These are phyloP conservation scores for Yponomeuta plumbellus DNA, from an alignment of 2,888 invertebrate species.

Conservation along the genomic window DNA sequence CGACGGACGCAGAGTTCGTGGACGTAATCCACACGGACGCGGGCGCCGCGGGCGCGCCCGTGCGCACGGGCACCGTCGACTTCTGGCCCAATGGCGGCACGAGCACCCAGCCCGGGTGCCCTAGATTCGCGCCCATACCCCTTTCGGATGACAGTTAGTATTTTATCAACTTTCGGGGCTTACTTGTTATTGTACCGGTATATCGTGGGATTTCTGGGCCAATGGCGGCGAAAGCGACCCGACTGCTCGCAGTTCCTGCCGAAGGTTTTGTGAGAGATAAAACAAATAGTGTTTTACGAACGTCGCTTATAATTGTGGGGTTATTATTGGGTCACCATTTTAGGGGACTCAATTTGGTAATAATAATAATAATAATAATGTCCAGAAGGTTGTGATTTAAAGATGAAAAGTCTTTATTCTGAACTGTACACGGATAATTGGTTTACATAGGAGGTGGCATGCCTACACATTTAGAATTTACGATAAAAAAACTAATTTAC, in stretches of 20 bases:
- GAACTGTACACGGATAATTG: too few relatives aligned
- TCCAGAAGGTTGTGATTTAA: too few relatives aligned
- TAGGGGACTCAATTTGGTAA: too few relatives aligned
- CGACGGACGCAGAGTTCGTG: constrained; percentile 76
- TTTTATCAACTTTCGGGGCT: constrained; percentile 9
- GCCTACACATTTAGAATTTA: too few relatives aligned
- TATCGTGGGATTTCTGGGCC: constrained; percentile 75
- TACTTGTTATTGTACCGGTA: not conserved
- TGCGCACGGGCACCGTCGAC: constrained; percentile 75
- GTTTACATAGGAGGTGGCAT: too few relatives aligned
- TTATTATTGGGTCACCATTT: too few relatives aligned
- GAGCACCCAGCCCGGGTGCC: constrained; percentile 78
- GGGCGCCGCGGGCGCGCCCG: constrained; percentile 77
- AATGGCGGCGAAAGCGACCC: constrained; percentile 76
- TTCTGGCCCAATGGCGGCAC: constrained; percentile 80
- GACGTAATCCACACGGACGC: constrained; percentile 84
- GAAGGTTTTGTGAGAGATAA: too few relatives aligned
- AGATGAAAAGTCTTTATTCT: too few relatives aligned
- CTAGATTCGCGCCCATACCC: constrained; percentile 65
- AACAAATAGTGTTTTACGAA: too few relatives aligned
- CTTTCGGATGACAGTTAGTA: constrained; percentile 69
- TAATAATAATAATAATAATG: too few relatives aligned
- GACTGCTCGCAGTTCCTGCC: constrained; percentile 61
- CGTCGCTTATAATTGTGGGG: too few relatives aligned
- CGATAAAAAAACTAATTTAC: too few relatives aligned